phyloP scores from a whole-genome alignment of 2,113 vertebrate species.

The Pollimyrus isidori region DNA sequence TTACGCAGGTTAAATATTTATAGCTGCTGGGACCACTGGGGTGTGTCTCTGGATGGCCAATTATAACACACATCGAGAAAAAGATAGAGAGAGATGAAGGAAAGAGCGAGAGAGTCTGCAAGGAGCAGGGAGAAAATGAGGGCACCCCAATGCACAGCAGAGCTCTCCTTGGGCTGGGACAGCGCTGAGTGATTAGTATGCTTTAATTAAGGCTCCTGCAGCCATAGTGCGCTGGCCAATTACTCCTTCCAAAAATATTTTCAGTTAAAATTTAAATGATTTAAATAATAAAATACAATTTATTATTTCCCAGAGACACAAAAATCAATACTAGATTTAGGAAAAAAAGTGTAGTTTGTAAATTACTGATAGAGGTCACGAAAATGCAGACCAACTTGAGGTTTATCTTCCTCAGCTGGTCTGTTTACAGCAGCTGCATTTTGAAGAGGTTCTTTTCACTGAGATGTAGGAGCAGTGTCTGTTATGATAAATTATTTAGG shows the following conservation, averaged over 20 bases:
- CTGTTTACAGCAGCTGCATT: neutral
- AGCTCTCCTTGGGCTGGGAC: neutral
- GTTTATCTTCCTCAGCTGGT: neutral
- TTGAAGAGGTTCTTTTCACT: neutral
- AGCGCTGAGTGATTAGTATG: neutral
- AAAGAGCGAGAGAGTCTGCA: neutral
- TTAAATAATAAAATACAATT: neutral
- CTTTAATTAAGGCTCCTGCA: neutral
- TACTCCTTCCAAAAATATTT: neutral
- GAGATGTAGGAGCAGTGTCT: neutral
- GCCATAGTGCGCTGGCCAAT: neutral
- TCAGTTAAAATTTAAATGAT: neutral
- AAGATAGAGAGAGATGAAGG: neutral
- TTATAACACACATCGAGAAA: neutral
- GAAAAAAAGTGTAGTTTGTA: neutral
- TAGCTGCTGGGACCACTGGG: neutral
- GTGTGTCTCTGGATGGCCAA: neutral
- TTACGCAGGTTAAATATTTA: neutral
- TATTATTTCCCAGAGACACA: neutral
- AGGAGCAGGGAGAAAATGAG: neutral
- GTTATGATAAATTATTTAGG: neutral
- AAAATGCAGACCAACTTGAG: neutral
- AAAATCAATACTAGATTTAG: neutral
- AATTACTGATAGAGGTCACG: neutral
- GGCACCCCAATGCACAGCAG: neutral